A percentile compares a stretch with the other conserved stretches of the same genome.
Conservation (phyloP, 2,113 vertebrate species). For the Elephantulus edwardii region DNA sequence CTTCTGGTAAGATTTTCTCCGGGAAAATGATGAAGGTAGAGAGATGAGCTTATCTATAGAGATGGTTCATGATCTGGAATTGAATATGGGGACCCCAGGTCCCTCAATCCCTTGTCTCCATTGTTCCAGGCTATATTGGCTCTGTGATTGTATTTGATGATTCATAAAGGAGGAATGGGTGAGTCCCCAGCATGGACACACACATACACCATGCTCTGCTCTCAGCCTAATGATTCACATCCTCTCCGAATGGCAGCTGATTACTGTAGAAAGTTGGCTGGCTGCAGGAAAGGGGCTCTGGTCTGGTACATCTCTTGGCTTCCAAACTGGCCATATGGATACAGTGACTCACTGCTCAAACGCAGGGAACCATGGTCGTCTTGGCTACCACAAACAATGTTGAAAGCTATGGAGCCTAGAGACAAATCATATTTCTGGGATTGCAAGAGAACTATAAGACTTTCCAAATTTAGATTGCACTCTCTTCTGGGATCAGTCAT, state of each 20-base stretch:
- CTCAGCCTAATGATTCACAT: conserved; percentile 76
- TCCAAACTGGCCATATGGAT: conserved; percentile 67
- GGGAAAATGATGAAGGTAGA: neutral
- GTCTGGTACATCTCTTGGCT: conserved; percentile 36
- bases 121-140: neutral
- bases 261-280: conserved; percentile 71
- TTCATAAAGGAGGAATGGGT: neutral
- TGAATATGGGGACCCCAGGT: neutral
- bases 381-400: conserved; percentile 48
- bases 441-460: conserved; percentile 25
- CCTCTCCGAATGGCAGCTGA: conserved; percentile 70
- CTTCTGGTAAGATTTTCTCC: neutral
- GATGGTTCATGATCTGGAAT: neutral
- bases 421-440: conserved; percentile 39
- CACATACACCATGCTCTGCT: conserved; percentile 52
- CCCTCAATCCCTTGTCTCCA: neutral
- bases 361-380: conserved; percentile 58
- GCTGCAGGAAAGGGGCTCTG: conserved; percentile 69
- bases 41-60: neutral
- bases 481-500: conserved; percentile 29
- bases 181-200: neutral
- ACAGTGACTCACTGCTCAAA: conserved; percentile 76
- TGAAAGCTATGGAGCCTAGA: conserved; percentile 6
- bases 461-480: conserved; percentile 41
- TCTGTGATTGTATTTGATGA: neutral